Evolutionary conservation across 1,140 invertebrate species (phyloP), one percentile per base, ranked within the genome.

Genomic region (Phocides pigmalion): DNA sequence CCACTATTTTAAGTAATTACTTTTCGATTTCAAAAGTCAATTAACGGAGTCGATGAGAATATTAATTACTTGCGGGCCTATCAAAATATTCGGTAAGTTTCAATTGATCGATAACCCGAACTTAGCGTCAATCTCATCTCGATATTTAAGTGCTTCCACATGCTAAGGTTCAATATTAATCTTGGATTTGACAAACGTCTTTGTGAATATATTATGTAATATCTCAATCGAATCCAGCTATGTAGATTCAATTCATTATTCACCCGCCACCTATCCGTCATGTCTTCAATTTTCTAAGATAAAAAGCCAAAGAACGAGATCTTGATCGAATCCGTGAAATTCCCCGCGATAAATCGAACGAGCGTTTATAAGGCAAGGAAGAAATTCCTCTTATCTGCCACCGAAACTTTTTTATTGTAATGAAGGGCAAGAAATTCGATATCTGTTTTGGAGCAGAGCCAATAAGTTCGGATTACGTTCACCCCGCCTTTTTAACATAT

Each of bases 391-490:
- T 50, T 62, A 62, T 62, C 58, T 51, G 25, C 25, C 32, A 59
- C 53, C 58, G 64, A 58, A 65, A 63, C 64, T 65, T 64, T 56
- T 72, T 68, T 68, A 68, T 72, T 72, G 62, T 72, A 68, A 72
- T 66, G 66, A 70, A 67, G 67, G 64, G 64, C 49, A 65, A 42
- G 37, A 53, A 63, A 68, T 68, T 56, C 51, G 62, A 64, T 69
- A 65, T 69, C 69, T 66, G 56, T 51, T 66, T 66, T 70, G 72
- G 67, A 67, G 50, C 35, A 51, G 35, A 64, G 65, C 68, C 68
- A 74, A 74, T 71, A 71, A 62, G 17, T 56, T 46, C 37, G 49
- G 62, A 70, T 71, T 64, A 68, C 54, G 42, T 69, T 61, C 47
- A 28, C 56, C 46, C 25, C 41, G 25, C 56, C 64, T 66, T 62